These are phyloP conservation scores for Sesamia inferens DNA, from an alignment of 2,888 invertebrate species.

Conservation along the genomic window DNA sequence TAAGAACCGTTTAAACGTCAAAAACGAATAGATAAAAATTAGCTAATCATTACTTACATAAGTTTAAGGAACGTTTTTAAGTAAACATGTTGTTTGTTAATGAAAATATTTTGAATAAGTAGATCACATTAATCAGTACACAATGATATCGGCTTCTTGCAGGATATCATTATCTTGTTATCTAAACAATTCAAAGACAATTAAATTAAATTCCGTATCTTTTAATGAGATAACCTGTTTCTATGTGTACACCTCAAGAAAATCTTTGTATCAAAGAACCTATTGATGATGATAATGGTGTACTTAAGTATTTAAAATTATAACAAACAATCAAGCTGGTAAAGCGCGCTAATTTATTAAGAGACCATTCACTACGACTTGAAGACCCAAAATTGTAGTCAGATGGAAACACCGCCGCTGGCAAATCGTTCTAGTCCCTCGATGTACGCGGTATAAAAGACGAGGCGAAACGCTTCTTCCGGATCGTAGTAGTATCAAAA, in stretches of 20 bases:
- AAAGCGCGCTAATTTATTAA: no score
- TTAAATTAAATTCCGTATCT: slow-evolving; percentile 18
- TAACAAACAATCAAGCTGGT: not conserved
- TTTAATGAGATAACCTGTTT: slow-evolving; percentile 19
- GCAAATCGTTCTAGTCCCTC: not conserved
- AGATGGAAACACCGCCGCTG: no score
- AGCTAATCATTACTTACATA: not conserved
- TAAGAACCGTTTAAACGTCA: not conserved
- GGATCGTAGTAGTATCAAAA: no score
- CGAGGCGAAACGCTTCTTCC: no score
- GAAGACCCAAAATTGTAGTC: no score
- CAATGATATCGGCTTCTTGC: not conserved
- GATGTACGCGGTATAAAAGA: no score
- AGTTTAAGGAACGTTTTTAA: not conserved
- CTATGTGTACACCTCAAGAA: not conserved
- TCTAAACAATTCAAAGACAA: slow-evolving; percentile 13
- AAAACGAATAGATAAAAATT: not conserved
- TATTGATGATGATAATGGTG: not conserved
- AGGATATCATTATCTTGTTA: not conserved
- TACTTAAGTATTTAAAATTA: not conserved
- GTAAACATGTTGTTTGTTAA: not conserved
- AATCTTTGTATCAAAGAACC: not conserved
- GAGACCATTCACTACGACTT: no score
- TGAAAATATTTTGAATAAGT: not conserved
- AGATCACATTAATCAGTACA: not conserved